Base-by-base conservation (phyloP, 2,888 invertebrate species). In the Chrysolina americana region DNA sequence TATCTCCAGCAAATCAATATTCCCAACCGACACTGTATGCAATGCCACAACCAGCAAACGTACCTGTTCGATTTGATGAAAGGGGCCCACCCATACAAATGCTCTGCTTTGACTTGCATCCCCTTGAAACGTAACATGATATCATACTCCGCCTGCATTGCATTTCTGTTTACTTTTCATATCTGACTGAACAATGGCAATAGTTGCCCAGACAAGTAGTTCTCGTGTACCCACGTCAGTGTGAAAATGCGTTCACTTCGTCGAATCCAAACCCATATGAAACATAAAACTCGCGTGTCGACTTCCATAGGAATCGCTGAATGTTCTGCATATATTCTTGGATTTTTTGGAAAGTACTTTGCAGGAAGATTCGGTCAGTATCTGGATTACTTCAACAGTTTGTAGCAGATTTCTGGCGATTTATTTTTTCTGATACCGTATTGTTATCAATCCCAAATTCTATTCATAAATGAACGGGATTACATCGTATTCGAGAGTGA, bases 81-180 rank as follows among this genome's bases (percentile, higher is more conserved):
- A 75, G 73, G 36, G 75, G 80, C 75, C 81, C 81, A 81, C 80
- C 79, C 80, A 75, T 76, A 71, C 77, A 75, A 78, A 76, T 65
- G 76, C 70, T 70, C 71, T 76, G 81, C 83, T 82, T 81, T 79
- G 80, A 79, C 79, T 77, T 82, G 81, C 84, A 84, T 83, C 85
- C 86, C 85, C 83, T 84, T 83, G 84, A 85, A 86, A 86, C 83
- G 87, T 84, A 87, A 87, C 85, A 85, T 65, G 78, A 78, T 78
- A 78, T 76, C 74, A 75, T 73, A 85, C 84, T 85, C 73, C 68
- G 73, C 76, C 73, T 78, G 76, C 78, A 76, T 86, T 76, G 76
- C 77, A 70, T 75, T 36, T 78, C 78, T 87, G 87, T 87, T 87
- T 87, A 86, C 87, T 86, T 87, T 87, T 87, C 87, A 87, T 87